Conservation (phyloP, 2,113 vertebrate genomes). For the Neogobius melanostomus region DNA sequence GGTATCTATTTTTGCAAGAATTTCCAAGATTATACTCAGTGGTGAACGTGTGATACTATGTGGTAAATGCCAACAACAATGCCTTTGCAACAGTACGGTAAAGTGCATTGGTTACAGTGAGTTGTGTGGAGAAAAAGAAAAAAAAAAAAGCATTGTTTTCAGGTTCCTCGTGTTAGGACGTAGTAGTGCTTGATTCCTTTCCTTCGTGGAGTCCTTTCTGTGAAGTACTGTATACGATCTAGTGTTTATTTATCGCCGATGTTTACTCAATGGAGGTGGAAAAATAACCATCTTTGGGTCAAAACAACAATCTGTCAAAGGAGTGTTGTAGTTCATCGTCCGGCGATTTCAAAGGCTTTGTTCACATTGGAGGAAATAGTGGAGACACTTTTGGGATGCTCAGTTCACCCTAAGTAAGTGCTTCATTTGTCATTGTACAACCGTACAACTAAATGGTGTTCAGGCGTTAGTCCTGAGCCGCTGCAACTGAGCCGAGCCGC, state of each 20-base stretch:
- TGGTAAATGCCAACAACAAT: slow-evolving; percentile 56
- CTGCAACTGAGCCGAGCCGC: too few species aligned
- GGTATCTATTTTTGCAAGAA: slow-evolving; percentile 75
- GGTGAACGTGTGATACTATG: slow-evolving; percentile 44
- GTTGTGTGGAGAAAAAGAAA: slow-evolving; percentile 56
- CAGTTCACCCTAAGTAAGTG: too few species aligned
- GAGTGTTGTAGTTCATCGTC: slow-evolving; percentile 20
- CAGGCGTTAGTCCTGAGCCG: too few species aligned
- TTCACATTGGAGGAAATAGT: slow-evolving; percentile 5
- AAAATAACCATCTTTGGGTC: slow-evolving; percentile 61
- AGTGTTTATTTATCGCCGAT: slow-evolving; percentile 60
- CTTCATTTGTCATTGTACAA: background rate
- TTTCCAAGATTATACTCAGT: slow-evolving; percentile 61
- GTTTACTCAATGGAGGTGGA: slow-evolving; percentile 60
- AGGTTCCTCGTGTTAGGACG: slow-evolving; percentile 66
- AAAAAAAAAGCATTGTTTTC: slow-evolving; percentile 64
- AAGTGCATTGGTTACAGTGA: slow-evolving; percentile 63
- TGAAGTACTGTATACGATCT: slow-evolving; percentile 62
- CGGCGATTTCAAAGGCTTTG: slow-evolving; percentile 13
- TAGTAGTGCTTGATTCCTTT: slow-evolving; percentile 65
- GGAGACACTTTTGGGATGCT: background rate
- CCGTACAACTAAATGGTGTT: too few species aligned
- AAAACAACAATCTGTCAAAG: slow-evolving; percentile 35
- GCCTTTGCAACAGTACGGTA: slow-evolving; percentile 70
- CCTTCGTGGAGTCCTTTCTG: slow-evolving; percentile 65